These are phyloP conservation scores for Gastrophryne carolinensis DNA, from an alignment of 2,797 vertebrate genomes.

Conservation along the genomic window DNA sequence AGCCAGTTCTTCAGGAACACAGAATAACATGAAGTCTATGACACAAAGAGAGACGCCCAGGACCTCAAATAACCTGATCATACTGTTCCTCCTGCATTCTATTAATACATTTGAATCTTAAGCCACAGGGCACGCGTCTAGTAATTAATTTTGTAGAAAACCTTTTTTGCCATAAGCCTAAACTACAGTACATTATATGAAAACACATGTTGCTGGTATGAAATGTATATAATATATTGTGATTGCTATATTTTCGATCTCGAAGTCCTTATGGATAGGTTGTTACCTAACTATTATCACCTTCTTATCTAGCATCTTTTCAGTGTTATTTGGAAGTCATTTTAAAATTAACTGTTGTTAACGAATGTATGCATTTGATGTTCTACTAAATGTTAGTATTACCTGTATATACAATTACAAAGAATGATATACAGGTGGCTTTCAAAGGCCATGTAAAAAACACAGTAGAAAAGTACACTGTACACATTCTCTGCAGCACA, in stretches of 20 bases:
- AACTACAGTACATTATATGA: background rate
- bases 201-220: background rate
- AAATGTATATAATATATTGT: background rate
- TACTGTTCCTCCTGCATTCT: background rate
- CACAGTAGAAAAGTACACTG: no score
- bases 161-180: background rate
- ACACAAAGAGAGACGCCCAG: slow-evolving; percentile 4
- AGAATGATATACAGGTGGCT: no score
- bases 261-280: background rate
- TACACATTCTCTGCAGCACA: no score
- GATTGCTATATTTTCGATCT: background rate
- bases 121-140: background rate
- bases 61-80: slow-evolving; percentile 21
- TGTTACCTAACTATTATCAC: no score
- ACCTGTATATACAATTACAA: no score
- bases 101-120: background rate
- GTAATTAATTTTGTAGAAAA: slow-evolving; percentile 10
- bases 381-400: no score
- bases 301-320: no score
- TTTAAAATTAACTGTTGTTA: no score
- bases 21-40: slow-evolving; percentile 25
- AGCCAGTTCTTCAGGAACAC: slow-evolving; percentile 21
- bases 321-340: no score
- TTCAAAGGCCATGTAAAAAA: no score
- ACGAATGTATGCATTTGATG: no score